phyloP scores from a whole-genome alignment of 2,797 vertebrate genomes.

The Mareca penelope region DNA sequence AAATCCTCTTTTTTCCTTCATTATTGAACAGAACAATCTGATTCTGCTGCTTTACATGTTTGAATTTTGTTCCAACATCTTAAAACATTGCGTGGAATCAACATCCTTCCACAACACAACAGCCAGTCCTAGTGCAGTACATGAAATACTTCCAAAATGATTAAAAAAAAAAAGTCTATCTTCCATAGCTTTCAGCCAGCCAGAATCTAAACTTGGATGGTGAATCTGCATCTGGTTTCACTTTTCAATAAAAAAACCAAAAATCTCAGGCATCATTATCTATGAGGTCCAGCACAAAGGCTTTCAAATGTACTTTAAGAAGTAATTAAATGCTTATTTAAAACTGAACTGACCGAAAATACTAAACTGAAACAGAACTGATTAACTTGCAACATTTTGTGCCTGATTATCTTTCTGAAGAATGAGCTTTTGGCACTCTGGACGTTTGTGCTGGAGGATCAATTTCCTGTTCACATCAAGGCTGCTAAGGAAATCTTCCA shows the following conservation, averaged over 20 bases:
- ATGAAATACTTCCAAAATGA: not conserved
- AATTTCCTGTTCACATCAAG: constrained; percentile 61
- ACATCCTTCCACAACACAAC: fast-evolving
- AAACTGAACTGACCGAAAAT: constrained; percentile 9
- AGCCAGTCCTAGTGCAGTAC: not conserved
- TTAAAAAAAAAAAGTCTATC: not conserved
- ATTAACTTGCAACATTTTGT: not conserved
- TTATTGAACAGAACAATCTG: not conserved
- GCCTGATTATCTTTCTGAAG: not conserved
- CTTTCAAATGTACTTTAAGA: constrained; percentile 17
- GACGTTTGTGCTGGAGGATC: not conserved
- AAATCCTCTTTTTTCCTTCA: not conserved
- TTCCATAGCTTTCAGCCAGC: not conserved
- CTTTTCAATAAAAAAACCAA: constrained; percentile 8
- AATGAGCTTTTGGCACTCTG: constrained; percentile 27
- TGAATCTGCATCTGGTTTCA: constrained; percentile 22
- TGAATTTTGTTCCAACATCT: not conserved
- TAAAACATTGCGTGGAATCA: not conserved
- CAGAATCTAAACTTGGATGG: not conserved
- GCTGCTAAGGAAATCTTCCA: constrained; percentile 23
- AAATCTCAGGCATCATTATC: not conserved
- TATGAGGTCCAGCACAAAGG: not conserved
- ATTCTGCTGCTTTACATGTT: not conserved
- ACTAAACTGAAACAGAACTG: not conserved
- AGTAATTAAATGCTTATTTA: constrained; percentile 52